Evolutionary conservation across 2,113 vertebrate species (phyloP), one percentile per base, ranked within the genome.

Genomic region (Agapornis roseicollis): DNA sequence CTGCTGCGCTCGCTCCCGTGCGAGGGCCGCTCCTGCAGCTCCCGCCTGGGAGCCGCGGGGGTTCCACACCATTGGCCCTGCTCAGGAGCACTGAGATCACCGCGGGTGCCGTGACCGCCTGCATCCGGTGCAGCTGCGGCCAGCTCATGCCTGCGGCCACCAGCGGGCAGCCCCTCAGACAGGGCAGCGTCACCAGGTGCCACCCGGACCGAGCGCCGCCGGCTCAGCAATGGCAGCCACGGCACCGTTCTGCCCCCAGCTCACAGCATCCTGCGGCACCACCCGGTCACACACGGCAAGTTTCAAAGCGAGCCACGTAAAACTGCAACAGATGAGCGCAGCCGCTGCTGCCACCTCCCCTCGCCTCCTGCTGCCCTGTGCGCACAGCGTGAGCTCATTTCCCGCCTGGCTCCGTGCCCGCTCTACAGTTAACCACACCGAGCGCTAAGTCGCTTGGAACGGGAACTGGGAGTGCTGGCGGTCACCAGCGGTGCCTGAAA

Each of bases 31-130:
- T 77, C 79, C 82, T 6, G 65, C 5, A 0, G 6, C 56, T 66
- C 52, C 3, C 80, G 71, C 24, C 80, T 11, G 66, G 61, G 52
- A 22, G 35, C 41, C 28, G 28, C 3, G 1, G 6, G 27, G 3
- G 13, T 27, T 46, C 42, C 7, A 0, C 37, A 4, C 35, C 42
- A 4, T 27, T 37, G 49, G 39, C 69, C 10, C 17, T 7, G 33
- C 82, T 3, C 29, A 29, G 58, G 22, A 61, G 78, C 33, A 0
- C 31, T 4, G 70, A 47, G 71, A 17, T 56, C 73, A 8, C 6
- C 0, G 56, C 5, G 7, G 1, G 35, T 1, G 37, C 5, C 3
- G 10, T 2, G 80, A 22, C 17, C 1, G 0, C 56, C 72, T 1
- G 29, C 24, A 6, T 10, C 65, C 1, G 39, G 3, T 5, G 0